These are phyloP conservation scores for Chaetodon trifascialis DNA, from an alignment of 2,113 vertebrate genomes.

Conservation along the genomic window DNA sequence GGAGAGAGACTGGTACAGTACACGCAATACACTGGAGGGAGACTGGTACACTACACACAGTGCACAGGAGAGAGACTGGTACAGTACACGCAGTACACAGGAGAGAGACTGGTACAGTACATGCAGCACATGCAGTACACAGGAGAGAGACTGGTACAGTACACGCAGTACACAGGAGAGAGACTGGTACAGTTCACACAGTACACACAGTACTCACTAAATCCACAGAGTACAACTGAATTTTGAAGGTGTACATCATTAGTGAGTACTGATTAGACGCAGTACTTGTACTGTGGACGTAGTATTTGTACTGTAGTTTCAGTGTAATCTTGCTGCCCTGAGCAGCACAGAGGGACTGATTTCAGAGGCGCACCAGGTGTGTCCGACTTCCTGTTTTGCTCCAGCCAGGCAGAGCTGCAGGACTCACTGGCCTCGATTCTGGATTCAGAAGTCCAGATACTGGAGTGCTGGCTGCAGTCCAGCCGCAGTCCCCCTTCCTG, in stretches of 20 bases:
- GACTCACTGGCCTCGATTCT: background rate
- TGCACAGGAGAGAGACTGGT: background rate
- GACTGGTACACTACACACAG: background rate
- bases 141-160: no score
- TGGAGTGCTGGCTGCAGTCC: background rate
- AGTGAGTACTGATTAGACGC: no score
- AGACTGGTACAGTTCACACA: background rate
- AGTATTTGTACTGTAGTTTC: background rate
- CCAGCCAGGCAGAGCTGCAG: background rate
- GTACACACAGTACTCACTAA: background rate
- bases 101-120: background rate
- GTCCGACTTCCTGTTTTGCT: slow-evolving; percentile 57
- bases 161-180: background rate
- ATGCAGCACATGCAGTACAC: background rate
- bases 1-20: no score
- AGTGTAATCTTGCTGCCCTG: background rate
- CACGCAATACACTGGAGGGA: no score
- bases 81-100: background rate
- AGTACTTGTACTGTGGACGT: background rate
- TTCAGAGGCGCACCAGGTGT: slow-evolving; percentile 7
- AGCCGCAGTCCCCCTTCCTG: slow-evolving; percentile 15
- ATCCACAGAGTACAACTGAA: background rate
- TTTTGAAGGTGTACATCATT: no score
- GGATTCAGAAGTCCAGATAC: background rate
- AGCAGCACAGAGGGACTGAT: no score